These are phyloP conservation scores for Epicauta chinensis DNA, from an alignment of 1,140 invertebrate genomes.

Conservation along the genomic window DNA sequence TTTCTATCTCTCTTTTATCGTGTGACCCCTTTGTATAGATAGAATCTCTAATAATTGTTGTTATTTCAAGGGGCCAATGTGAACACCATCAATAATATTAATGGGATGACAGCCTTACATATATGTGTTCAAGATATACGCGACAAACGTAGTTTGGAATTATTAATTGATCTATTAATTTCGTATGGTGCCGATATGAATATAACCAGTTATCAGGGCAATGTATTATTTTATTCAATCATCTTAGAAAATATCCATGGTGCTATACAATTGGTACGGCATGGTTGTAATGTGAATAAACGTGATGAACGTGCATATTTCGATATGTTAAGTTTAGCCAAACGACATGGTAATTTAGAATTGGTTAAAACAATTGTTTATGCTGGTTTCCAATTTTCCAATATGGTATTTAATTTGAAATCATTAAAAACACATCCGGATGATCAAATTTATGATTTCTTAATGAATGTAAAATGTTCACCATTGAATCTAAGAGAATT, in stretches of 20 bases:
- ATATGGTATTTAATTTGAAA: conserved; percentile 33
- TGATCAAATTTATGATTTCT: conserved; percentile 33
- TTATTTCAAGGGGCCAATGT: conserved; percentile 48
- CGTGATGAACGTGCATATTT: conserved; percentile 33
- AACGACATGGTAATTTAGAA: conserved; percentile 39
- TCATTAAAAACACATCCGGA: conserved; percentile 28
- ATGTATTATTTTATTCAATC: conserved; percentile 36
- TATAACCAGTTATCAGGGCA: conserved; percentile 43
- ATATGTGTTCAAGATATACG: conserved; percentile 46
- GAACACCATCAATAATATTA: conserved; percentile 44
- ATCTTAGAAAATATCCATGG: conserved; percentile 30
- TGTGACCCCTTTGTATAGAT: too few relatives aligned
- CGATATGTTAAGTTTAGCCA: conserved; percentile 43
- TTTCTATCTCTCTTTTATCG: too few relatives aligned
- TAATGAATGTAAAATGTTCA: conserved; percentile 39
- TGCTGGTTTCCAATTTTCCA: conserved; percentile 36
- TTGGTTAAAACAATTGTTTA: conserved; percentile 36
- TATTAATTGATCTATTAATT: conserved; percentile 45
- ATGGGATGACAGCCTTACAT: conserved; percentile 45
- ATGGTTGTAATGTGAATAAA: conserved; percentile 39
- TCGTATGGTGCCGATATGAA: conserved; percentile 44
- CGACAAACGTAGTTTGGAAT: conserved; percentile 37
- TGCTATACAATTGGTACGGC: conserved; percentile 30
- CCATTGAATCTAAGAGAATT: conserved; percentile 45
- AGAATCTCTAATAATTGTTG: too few relatives aligned